Conservation (phyloP, 2,888 invertebrate genomes). For the Cynaeus angustus region DNA sequence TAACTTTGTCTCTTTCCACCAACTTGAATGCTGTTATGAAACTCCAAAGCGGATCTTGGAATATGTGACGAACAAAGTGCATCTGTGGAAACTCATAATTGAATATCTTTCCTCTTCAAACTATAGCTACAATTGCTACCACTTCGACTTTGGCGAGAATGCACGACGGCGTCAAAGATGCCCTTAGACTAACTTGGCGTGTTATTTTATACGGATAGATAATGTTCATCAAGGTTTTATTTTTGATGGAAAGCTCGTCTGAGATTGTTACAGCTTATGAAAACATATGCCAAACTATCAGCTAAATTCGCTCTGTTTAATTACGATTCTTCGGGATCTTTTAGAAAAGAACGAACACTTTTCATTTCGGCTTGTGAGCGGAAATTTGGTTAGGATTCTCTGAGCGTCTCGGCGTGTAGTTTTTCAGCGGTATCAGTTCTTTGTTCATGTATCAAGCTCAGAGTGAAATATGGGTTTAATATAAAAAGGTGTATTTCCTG, state of each 20-base stretch:
- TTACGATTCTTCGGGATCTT: no score
- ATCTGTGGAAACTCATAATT: background rate
- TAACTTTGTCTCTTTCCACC: conserved; percentile 41
- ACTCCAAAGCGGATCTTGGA: background rate
- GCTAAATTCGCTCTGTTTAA: no score
- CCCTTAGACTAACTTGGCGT: conserved; percentile 2
- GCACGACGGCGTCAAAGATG: conserved; percentile 7
- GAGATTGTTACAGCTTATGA: conserved; percentile 4
- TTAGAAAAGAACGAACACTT: no score
- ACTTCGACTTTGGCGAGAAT: conserved; percentile 1
- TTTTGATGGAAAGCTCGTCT: background rate
- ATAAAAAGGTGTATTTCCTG: conserved; percentile 63
- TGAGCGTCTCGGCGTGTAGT: no score
- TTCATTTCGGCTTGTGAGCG: no score
- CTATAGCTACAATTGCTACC: background rate
- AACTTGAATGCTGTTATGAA: conserved; percentile 5
- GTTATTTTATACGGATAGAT: conserved; percentile 1
- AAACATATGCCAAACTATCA: no score
- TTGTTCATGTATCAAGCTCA: conserved; percentile 15
- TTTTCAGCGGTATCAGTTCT: background rate
- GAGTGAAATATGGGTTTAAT: conserved; percentile 27
- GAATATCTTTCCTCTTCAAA: conserved; percentile 5
- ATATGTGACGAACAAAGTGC: conserved; percentile 5
- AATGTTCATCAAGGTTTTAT: background rate
- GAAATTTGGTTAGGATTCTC: no score